Percentiles rank a stretch among this genome's conserved stretches.
Conservation (phyloP, 1,140 invertebrate genomes). For the Acyrthosiphon pisum region DNA sequence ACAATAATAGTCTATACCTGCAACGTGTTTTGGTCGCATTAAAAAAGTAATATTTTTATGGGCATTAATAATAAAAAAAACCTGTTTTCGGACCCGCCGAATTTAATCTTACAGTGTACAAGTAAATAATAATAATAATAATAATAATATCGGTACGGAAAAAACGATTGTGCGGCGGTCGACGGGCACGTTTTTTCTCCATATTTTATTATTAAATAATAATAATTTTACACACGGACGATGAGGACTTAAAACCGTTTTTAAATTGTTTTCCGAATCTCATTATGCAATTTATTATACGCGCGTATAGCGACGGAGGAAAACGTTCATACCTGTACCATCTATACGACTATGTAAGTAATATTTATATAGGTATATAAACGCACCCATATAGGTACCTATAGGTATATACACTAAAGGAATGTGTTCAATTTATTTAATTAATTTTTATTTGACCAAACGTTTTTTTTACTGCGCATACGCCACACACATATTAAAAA, state of each 20-base stretch:
- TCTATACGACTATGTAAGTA: neutral
- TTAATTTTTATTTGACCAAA: neutral
- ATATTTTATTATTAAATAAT: neutral
- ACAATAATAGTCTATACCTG: neutral
- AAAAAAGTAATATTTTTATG: neutral
- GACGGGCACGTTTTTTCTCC: neutral
- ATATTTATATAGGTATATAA: neutral
- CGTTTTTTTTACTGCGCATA: too few relatives aligned
- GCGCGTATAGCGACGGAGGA: neutral
- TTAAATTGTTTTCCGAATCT: slow-evolving; percentile 9
- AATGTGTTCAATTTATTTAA: slow-evolving; percentile 1
- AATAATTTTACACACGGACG: neutral
- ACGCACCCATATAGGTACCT: too few relatives aligned
- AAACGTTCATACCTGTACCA: neutral
- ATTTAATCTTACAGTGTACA: too few relatives aligned
- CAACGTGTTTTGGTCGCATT: neutral
- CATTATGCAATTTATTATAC: neutral
- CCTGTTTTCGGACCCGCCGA: neutral
- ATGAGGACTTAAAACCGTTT: neutral
- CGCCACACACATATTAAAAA: too few relatives aligned
- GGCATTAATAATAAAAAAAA: slow-evolving; percentile 10
- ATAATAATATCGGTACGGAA: neutral
- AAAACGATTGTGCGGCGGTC: neutral
- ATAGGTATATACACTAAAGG: neutral
- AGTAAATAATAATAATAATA: neutral